Evolutionary conservation across 2,797 vertebrate genomes (phyloP), one percentile per base, ranked within the genome.

Genomic region (Sphenopsis melanotis): DNA sequence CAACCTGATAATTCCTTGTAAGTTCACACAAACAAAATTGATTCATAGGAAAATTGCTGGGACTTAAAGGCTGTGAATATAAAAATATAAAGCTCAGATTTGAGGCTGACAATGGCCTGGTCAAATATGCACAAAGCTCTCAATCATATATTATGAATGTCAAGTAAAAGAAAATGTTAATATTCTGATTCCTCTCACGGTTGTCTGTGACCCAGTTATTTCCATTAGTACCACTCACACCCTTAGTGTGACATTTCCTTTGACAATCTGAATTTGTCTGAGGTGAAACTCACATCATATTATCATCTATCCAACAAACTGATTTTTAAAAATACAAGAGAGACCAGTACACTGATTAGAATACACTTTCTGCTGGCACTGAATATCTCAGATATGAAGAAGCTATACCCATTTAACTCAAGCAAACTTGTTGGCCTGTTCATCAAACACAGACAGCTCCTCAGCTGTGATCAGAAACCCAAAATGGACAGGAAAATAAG

Each of bases 241-340:
- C 94, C 93, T 91, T 72, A 91, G 84, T 57, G 65, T 27, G 23
- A 84, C 50, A 60, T 95, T 93, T 95, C 86, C 57, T 89, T 95
- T 97, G 96, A 97, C 94, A 97, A 95, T 86, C 92, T 96, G 92
- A 94, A 97, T 97, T 93, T 97, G 74, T 96, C 88, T 90, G 83
- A 93, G 88, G 80, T 95, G 90, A 94, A 97, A 93, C 81, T 87
- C 80, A 89, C 87, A 80, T 76, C n/a, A 29, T 47, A 83, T 91
- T 85, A 91, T 92, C 74, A 83, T 85, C 79, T 84, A 34, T 21
- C 77, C n/a, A 5, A 64, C 47, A 95, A 90, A 79, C 5, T 24
- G 15, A 34, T 37, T 59, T 37, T 53, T 16, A 12, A 71, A 90
- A 86, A 47, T 26, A 46, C 56, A 75, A 27, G 57, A 72, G 17